A percentile compares a stretch with the other conserved stretches of the same genome.
Conservation (phyloP, 1,140 invertebrate genomes). For the Papilio xuthus region DNA sequence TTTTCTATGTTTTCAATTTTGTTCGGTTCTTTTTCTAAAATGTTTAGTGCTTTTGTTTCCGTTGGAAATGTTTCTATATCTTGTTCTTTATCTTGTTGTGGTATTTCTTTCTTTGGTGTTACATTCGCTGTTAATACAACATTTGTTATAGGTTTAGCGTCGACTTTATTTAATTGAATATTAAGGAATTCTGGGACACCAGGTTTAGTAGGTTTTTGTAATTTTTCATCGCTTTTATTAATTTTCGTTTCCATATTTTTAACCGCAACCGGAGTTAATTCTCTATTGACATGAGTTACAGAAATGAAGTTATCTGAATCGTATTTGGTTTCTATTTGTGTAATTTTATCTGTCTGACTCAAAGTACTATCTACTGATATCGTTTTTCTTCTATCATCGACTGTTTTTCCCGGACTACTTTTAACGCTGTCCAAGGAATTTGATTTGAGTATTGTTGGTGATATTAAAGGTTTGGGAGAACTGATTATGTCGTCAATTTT, state of each 20-base stretch:
- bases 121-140: constrained; percentile 83
- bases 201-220: constrained; percentile 60
- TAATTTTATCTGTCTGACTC: constrained; percentile 59
- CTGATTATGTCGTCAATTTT: constrained; percentile 82
- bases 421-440: constrained; percentile 83
- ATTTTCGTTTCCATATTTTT: constrained; percentile 62
- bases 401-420: constrained; percentile 78
- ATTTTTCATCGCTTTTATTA: constrained; percentile 74
- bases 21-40: constrained; percentile 52
- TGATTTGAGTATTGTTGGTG: constrained; percentile 79
- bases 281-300: constrained; percentile 74
- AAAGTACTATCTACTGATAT: constrained; percentile 78
- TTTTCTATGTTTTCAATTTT: constrained; percentile 61
- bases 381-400: constrained; percentile 76
- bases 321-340: constrained; percentile 59
- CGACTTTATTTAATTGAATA: constrained; percentile 86
- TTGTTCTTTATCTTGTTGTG: constrained; percentile 64
- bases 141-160: constrained; percentile 82
- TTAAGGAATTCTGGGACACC: constrained; percentile 87
- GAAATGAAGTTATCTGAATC: constrained; percentile 73
- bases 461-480: constrained; percentile 77
- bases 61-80: constrained; percentile 59
- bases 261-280: constrained; percentile 49
- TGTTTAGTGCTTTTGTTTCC: constrained; percentile 55
- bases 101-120: constrained; percentile 74